phyloP scores from a whole-genome alignment of 1,140 invertebrate genomes.

The Drosophila varians region DNA sequence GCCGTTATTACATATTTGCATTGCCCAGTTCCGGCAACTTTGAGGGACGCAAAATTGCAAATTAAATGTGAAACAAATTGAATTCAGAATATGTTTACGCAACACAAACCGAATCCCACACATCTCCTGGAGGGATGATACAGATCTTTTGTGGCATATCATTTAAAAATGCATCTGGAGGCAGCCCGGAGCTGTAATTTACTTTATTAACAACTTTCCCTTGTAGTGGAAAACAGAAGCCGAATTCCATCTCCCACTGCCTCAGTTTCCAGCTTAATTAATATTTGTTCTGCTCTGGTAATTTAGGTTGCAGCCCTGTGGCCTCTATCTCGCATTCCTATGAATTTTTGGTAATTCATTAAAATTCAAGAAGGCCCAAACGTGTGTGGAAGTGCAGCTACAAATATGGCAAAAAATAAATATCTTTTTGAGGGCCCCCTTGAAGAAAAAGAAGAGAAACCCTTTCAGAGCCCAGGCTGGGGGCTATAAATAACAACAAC shows the following conservation, averaged over 20 bases:
- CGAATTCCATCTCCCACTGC: conserved; percentile 11
- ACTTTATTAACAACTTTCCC: conserved; percentile 59
- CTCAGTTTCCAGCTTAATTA: conserved; percentile 60
- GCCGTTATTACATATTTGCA: conserved; percentile 31
- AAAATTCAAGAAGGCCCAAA: conserved; percentile 61
- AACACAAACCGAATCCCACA: conserved; percentile 1
- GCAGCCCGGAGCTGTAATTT: conserved; percentile 47
- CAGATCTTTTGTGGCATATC: conserved; percentile 3
- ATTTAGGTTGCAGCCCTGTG: conserved; percentile 7
- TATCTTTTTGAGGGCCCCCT: conserved; percentile 23
- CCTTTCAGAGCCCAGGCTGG: conserved; percentile 51
- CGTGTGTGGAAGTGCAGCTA: conserved; percentile 50
- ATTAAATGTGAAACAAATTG: conserved; percentile 62
- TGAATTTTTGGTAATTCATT: conserved; percentile 78
- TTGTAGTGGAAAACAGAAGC: neutral
- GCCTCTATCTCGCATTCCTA: conserved; percentile 27
- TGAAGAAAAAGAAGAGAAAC: conserved; percentile 23
- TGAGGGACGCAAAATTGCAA: conserved; percentile 22
- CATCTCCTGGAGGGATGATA: neutral
- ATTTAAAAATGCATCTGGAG: conserved; percentile 12
- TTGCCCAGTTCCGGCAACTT: conserved; percentile 25
- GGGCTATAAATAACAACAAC: conserved; percentile 72
- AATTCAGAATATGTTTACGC: conserved; percentile 38
- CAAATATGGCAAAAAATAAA: conserved; percentile 53
- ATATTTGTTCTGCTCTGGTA: conserved; percentile 30